These are phyloP conservation scores for Pristionchus fissidentatus DNA, from an alignment of 2,888 invertebrate species.

Conservation along the genomic window DNA sequence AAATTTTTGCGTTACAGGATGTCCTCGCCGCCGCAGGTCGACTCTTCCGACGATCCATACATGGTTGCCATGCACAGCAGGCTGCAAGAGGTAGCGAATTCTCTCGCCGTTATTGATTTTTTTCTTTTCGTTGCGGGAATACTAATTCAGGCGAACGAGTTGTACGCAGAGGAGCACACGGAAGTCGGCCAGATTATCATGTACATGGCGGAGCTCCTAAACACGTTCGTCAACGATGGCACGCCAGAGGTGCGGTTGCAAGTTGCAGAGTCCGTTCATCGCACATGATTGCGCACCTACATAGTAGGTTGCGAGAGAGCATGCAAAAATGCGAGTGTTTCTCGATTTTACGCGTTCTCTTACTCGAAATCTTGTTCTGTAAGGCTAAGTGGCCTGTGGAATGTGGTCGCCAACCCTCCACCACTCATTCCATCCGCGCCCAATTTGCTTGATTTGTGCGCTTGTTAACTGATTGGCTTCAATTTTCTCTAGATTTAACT, in stretches of 20 bases:
- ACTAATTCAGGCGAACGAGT: neutral
- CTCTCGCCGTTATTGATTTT: neutral
- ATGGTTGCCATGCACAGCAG: neutral
- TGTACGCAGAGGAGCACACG: neutral
- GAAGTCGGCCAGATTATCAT: neutral
- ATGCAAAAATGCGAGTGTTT: too few relatives aligned
- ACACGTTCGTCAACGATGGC: neutral
- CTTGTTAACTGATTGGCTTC: too few relatives aligned
- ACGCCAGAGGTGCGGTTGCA: conserved; percentile 8
- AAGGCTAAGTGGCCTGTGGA: too few relatives aligned
- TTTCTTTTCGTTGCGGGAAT: neutral
- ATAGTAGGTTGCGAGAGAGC: too few relatives aligned
- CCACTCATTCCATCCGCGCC: too few relatives aligned
- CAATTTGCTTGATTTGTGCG: too few relatives aligned
- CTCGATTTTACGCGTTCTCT: too few relatives aligned
- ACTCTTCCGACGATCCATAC: neutral
- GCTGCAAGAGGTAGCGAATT: neutral
- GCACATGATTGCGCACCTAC: too few relatives aligned
- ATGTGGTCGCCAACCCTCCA: too few relatives aligned
- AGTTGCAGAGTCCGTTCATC: too few relatives aligned
- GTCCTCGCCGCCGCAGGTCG: neutral
- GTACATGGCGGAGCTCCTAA: conserved; percentile 26
- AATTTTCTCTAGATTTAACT: too few relatives aligned
- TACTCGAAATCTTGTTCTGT: too few relatives aligned
- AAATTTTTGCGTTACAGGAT: neutral